Base-by-base conservation (phyloP, 2,113 vertebrate species). In the Cottus gobio region DNA sequence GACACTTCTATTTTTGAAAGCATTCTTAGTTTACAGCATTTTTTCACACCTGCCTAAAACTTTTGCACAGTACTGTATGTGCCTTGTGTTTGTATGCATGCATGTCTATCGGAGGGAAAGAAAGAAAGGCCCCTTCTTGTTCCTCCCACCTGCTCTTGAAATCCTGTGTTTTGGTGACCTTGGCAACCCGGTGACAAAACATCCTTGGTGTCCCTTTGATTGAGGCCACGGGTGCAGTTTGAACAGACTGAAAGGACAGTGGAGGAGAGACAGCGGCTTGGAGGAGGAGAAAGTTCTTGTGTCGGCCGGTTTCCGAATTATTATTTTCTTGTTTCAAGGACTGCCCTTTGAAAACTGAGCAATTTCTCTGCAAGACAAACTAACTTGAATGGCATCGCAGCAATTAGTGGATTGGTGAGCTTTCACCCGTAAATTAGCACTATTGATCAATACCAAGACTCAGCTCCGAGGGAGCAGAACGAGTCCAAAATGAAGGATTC, bases 161-260 rank as follows among this genome's bases (percentile, higher is more conserved):
- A 89, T 91, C 87, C 75, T 75, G 63, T 82, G 78, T 82, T 79
- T 85, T 74, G 79, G 80, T 78, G 82, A 92, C 87, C 89, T 79
- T 80, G 76, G 73, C 80, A 85, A 85, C 84, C 84, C 61, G 66
- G 70, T 71, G 69, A 86, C 85, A 86, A 87, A 89, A 80, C 84
- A 76, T 24, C 70, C 26, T 57, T 34, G 52, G 79, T 72, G 84
- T 75, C 57, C 46, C 77, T 83, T 85, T 89, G 88, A 91, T 90
- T 86, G 77, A 85, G 83, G 85, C 72, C 75, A 72, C 9, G 31
- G 56, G 81, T 71, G 85, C 75, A 46, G 56, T 84, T 72, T 65
- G 78, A 57, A 80, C 31, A 11, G 24, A 36, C 64, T 77, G 64
- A 77, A 79, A 82, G 77, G 85, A 80, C 50, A 46, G 61, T 61